These are phyloP conservation scores for Actias luna DNA, from an alignment of 2,888 invertebrate species.

Conservation along the genomic window DNA sequence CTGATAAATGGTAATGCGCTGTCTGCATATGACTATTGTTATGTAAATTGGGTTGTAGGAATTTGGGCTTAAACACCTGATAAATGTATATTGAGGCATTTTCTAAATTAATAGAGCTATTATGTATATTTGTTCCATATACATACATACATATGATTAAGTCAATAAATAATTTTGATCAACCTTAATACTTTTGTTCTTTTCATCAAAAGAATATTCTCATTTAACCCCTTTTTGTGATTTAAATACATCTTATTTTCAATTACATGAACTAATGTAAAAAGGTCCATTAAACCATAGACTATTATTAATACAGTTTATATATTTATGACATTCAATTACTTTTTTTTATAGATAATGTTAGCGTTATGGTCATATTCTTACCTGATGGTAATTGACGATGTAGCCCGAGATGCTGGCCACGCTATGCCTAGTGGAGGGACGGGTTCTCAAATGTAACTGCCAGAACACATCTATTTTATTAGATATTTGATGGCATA, in stretches of 20 bases:
- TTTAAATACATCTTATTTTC: no score
- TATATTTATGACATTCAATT: no score
- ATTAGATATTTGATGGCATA: no score
- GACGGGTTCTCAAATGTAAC: background rate
- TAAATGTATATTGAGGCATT: constrained; percentile 24
- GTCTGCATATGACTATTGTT: background rate
- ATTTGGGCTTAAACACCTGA: background rate
- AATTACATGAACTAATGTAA: no score
- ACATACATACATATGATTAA: constrained; percentile 40
- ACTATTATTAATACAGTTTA: no score
- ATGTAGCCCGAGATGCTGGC: no score
- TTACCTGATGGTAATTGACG: no score
- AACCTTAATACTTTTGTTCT: constrained; percentile 14
- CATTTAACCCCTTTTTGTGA: no score
- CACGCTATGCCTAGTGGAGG: background rate
- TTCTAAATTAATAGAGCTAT: constrained; percentile 51
- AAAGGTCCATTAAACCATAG: no score
- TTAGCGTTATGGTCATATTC: no score
- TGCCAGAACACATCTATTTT: background rate
- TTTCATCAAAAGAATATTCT: background rate
- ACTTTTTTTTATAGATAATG: no score
- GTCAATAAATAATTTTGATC: constrained; percentile 32
- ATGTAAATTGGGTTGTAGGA: background rate
- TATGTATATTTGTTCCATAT: constrained; percentile 56
- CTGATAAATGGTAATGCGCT: background rate